These are phyloP conservation scores for Lipophrys pholis DNA, from an alignment of 2,113 vertebrate genomes.

Conservation along the genomic window DNA sequence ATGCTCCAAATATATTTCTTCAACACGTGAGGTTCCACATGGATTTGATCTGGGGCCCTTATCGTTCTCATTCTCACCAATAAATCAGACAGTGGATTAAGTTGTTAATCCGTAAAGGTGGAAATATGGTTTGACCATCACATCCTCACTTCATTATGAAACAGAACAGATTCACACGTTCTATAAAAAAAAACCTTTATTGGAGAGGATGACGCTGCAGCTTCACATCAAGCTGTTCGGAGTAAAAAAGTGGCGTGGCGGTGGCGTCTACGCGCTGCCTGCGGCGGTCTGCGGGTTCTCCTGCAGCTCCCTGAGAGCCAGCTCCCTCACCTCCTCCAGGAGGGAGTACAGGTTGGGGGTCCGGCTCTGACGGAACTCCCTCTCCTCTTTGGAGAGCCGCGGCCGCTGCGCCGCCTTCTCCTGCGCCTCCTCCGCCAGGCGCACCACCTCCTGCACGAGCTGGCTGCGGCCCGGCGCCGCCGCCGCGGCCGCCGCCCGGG, in stretches of 20 bases:
- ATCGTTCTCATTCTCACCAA: no score
- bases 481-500: not conserved
- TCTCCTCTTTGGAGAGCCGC: slow-evolving; percentile 80
- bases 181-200: no score
- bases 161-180: no score
- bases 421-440: slow-evolving; percentile 84
- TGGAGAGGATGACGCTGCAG: no score
- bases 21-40: no score
- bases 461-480: slow-evolving; percentile 75
- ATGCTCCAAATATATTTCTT: no score
- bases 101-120: no score
- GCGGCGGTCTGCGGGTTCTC: not conserved
- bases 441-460: slow-evolving; percentile 89
- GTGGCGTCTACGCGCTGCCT: slow-evolving; percentile 2
- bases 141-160: no score
- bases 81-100: no score
- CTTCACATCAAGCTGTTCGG: no score
- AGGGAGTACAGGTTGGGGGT: slow-evolving; percentile 88
- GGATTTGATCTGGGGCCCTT: no score
- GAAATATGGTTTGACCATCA: no score
- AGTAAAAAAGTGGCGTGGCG: not conserved
- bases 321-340: slow-evolving; percentile 92
- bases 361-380: slow-evolving; percentile 89
- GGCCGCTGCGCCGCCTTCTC: slow-evolving; percentile 64
- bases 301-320: slow-evolving; percentile 82